phyloP scores from a whole-genome alignment of 2,113 vertebrate species.

The Pelobates fuscus region DNA sequence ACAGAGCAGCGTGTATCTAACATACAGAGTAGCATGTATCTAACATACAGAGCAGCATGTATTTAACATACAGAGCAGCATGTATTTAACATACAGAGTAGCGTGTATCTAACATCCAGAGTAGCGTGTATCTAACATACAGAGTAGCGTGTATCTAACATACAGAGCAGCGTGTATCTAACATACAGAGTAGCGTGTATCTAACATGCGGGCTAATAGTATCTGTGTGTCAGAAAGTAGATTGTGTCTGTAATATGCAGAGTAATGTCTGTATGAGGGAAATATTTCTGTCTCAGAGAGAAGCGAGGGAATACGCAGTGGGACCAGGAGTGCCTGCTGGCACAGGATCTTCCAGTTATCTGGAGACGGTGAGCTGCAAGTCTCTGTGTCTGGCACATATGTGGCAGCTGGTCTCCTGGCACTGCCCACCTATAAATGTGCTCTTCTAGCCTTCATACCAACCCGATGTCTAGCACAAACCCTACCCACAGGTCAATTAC shows the following conservation, averaged over 20 bases:
- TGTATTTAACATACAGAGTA: too few species aligned
- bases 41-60: too few species aligned
- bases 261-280: neutral
- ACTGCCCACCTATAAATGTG: neutral
- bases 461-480: slow-evolving; percentile 13
- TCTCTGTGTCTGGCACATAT: slow-evolving; percentile 9
- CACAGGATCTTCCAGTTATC: neutral
- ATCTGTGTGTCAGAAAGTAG: too few species aligned
- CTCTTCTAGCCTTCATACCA: neutral
- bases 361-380: neutral
- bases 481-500: slow-evolving; percentile 24
- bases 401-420: slow-evolving; percentile 27
- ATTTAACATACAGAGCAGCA: too few species aligned
- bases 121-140: too few species aligned
- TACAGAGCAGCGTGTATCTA: too few species aligned
- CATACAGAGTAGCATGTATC: too few species aligned
- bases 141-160: too few species aligned
- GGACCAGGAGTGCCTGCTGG: neutral
- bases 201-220: neutral
- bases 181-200: neutral
- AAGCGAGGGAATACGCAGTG: too few species aligned
- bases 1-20: too few species aligned
- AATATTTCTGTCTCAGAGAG: too few species aligned
- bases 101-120: too few species aligned
- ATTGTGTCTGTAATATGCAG: neutral